Conservation (phyloP, 2,113 vertebrate species). For the Rhizomys pruinosus region DNA sequence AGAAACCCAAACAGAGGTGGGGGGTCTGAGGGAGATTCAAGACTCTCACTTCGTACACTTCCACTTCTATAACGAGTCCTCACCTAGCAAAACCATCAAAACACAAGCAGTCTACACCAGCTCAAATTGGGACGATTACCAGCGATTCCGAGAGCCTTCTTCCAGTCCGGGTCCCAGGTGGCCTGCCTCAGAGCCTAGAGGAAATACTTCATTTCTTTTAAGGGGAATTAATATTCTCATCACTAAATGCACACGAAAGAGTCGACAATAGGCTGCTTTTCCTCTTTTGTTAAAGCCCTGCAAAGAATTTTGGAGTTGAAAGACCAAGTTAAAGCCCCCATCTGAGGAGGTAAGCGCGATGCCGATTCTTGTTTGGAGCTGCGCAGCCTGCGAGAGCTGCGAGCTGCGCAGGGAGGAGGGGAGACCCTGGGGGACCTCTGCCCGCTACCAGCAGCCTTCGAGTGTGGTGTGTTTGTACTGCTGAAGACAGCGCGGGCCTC, state of each 20-base stretch:
- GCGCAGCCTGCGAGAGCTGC: slow-evolving; percentile 73
- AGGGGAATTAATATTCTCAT: slow-evolving; percentile 85
- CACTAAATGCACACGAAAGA: slow-evolving; percentile 74
- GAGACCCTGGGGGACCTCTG: slow-evolving; percentile 85
- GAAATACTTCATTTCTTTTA: slow-evolving; percentile 48
- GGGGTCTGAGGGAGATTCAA: slow-evolving; percentile 22
- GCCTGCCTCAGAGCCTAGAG: slow-evolving; percentile 68
- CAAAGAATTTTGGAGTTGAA: slow-evolving; percentile 82
- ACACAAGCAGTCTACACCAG: not conserved
- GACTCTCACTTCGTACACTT: slow-evolving; percentile 72
- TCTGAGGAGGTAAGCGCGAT: slow-evolving; percentile 83
- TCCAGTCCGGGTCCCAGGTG: slow-evolving; percentile 68
- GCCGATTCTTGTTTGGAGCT: slow-evolving; percentile 79
- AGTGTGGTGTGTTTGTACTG: slow-evolving; percentile 91
- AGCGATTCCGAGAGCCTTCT: slow-evolving; percentile 70
- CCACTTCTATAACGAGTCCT: slow-evolving; percentile 68
- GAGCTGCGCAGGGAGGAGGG: slow-evolving; percentile 77
- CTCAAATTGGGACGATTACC: slow-evolving; percentile 58
- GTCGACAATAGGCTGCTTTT: slow-evolving; percentile 78
- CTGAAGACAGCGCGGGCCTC: slow-evolving; percentile 94
- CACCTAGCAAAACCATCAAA: slow-evolving; percentile 8
- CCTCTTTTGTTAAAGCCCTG: slow-evolving; percentile 85
- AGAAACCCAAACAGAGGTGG: not conserved
- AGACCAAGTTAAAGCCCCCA: slow-evolving; percentile 80
- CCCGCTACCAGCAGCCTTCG: slow-evolving; percentile 85